Percentiles rank a stretch among this genome's conserved stretches.
phyloP scores from a whole-genome alignment of 2,113 vertebrate species.

The Paedocypris sp. region DNA sequence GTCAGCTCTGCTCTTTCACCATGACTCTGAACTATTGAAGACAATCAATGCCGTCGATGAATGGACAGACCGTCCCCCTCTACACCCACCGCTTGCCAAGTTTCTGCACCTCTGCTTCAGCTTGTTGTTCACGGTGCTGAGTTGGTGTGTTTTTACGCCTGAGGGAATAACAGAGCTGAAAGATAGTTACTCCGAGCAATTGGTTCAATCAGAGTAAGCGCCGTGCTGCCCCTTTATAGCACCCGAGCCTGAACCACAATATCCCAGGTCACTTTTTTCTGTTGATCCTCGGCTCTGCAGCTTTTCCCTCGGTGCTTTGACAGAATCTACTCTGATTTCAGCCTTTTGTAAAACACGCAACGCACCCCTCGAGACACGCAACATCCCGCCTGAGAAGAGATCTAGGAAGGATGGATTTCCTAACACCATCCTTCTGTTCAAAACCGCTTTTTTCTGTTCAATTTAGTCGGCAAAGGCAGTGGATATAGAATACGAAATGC shows the following conservation, averaged over 20 bases:
- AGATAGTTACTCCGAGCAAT: conserved; percentile 59
- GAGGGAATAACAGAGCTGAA: conserved; percentile 46
- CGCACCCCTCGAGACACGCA: too few species aligned
- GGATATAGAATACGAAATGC: too few species aligned
- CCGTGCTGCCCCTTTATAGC: conserved; percentile 52
- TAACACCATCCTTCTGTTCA: too few species aligned
- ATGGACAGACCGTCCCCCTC: conserved; percentile 61
- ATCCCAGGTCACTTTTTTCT: conserved; percentile 48
- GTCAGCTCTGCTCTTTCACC: background rate
- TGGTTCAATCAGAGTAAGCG: conserved; percentile 63
- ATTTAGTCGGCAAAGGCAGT: too few species aligned
- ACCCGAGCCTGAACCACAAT: conserved; percentile 40
- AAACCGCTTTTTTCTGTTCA: too few species aligned
- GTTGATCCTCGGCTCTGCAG: conserved; percentile 42
- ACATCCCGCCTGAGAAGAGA: too few species aligned
- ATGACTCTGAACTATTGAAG: conserved; percentile 52
- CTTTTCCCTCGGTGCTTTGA: conserved; percentile 34
- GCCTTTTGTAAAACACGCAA: conserved; percentile 16
- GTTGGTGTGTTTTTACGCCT: conserved; percentile 51
- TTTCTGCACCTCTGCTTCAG: conserved; percentile 38
- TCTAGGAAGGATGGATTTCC: too few species aligned
- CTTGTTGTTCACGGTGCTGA: conserved; percentile 22
- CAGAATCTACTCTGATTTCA: conserved; percentile 29
- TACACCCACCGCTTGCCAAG: conserved; percentile 46
- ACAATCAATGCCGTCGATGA: conserved; percentile 62